Evolutionary conservation across 2,888 invertebrate genomes (phyloP), one percentile per base, ranked within the genome.

Genomic region (Leptinotarsa rubiginosa): DNA sequence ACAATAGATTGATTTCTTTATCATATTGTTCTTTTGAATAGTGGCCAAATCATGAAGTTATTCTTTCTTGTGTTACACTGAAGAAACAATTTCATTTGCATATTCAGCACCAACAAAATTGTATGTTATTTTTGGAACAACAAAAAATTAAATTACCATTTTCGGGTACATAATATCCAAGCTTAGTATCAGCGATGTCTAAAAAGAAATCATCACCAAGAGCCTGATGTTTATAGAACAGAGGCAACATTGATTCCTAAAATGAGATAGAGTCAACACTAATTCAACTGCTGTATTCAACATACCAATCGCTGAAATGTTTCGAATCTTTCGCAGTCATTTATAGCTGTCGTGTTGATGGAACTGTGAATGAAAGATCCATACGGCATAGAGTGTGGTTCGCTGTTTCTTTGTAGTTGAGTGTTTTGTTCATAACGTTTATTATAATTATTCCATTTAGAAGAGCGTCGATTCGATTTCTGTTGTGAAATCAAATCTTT

Each of bases 151-250:
- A 15, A 7, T 65, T 79, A 83, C 83, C 82, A 69, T 77, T 80
- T 70, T 82, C 81, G 50, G 83, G 81, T 69, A 84, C 81, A 69
- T 84, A 84, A 72, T 82, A 84, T 7, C 84, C 84, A 47, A 84
- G 68, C 77, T 84, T 84, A 16, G 80, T 83, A 73, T 84, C 84
- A 7, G 84, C 84, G 71, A 84, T 82, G 75, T 84, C 84, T 69
- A 84, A 74, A 70, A 84, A 83, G 75, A 84, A 84, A 74, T 84
- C 84, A 77, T 84, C 84, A 4, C 84, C 84, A 47, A 84, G 75
- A 10, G 84, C 84, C 75, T 84, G 84, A 79, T 84, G 84, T 41
- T 81, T 84, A 72, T 84, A 84, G 66, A 84, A 81, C 10, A 84
- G 70, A 15, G 84, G 84, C 18, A 84, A 74, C 83, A 84, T 84